phyloP scores from a whole-genome alignment of 1,140 invertebrate species.

The Drosophila eugracilis region DNA sequence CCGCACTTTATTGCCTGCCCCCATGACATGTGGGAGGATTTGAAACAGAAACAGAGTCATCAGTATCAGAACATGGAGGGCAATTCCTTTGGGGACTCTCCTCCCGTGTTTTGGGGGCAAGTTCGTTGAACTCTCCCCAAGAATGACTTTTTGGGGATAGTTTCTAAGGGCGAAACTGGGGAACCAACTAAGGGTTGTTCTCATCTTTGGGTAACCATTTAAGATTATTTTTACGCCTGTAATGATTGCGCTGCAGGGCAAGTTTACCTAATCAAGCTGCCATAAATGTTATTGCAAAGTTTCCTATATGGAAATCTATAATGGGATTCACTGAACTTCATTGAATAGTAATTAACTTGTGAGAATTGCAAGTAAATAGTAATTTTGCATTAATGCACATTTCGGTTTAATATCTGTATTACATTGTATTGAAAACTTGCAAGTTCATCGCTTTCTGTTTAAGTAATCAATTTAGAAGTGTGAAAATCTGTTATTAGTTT shows the following conservation, averaged over 20 bases:
- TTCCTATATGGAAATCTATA: not conserved
- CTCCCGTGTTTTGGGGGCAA: slow-evolving; percentile 29
- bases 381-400: too few species aligned
- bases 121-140: slow-evolving; percentile 65
- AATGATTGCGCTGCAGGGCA: not conserved
- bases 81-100: slow-evolving; percentile 57
- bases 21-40: slow-evolving; percentile 21
- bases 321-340: not conserved
- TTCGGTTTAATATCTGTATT: not conserved
- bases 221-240: slow-evolving; percentile 17
- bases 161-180: not conserved
- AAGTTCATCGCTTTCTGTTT: not conserved
- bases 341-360: slow-evolving; percentile 14
- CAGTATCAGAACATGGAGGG: slow-evolving; percentile 17
- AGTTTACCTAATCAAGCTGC: not conserved
- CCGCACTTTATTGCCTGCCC: slow-evolving; percentile 56
- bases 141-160: slow-evolving; percentile 44
- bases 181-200: slow-evolving; percentile 26
- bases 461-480: not conserved
- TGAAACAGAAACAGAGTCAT: slow-evolving; percentile 47
- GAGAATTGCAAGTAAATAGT: too few species aligned
- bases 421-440: not conserved
- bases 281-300: slow-evolving; percentile 10
- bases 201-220: slow-evolving; percentile 20
- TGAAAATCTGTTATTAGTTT: too few species aligned